Conservation (phyloP, 1,140 invertebrate species). For the Drosophila lowei region DNA sequence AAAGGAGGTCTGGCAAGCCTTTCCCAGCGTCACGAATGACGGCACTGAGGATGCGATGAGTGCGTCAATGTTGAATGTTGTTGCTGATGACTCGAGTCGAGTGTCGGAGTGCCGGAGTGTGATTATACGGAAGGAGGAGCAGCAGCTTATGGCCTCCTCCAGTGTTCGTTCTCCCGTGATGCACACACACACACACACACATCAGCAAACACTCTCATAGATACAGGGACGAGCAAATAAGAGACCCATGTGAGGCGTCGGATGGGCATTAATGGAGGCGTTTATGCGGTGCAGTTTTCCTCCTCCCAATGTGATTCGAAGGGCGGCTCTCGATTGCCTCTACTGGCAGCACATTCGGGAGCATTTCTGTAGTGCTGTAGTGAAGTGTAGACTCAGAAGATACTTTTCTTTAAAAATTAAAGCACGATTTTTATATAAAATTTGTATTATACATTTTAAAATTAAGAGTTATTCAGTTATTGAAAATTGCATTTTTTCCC, state of each 20-base stretch:
- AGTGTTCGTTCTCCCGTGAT: constrained; percentile 51
- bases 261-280: background rate
- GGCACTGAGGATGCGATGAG: constrained; percentile 48
- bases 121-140: constrained; percentile 58
- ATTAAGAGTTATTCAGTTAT: no score
- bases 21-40: constrained; percentile 55
- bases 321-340: no score
- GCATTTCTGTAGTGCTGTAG: no score
- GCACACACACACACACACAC: constrained; percentile 29
- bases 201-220: background rate
- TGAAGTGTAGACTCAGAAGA: no score
- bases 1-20: constrained; percentile 14
- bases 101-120: constrained; percentile 35
- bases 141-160: constrained; percentile 15
- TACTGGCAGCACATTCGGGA: no score
- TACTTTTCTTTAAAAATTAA: no score
- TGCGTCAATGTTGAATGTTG: constrained; percentile 50
- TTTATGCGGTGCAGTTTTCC: constrained; percentile 1
- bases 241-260: no score
- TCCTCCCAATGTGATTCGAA: no score
- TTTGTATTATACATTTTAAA: no score
- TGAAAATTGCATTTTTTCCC: no score
- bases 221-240: constrained; percentile 14
- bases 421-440: no score
- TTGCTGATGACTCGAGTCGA: constrained; percentile 47